Conservation (phyloP, 2,888 invertebrate species). For the Augochlorella aurata region DNA sequence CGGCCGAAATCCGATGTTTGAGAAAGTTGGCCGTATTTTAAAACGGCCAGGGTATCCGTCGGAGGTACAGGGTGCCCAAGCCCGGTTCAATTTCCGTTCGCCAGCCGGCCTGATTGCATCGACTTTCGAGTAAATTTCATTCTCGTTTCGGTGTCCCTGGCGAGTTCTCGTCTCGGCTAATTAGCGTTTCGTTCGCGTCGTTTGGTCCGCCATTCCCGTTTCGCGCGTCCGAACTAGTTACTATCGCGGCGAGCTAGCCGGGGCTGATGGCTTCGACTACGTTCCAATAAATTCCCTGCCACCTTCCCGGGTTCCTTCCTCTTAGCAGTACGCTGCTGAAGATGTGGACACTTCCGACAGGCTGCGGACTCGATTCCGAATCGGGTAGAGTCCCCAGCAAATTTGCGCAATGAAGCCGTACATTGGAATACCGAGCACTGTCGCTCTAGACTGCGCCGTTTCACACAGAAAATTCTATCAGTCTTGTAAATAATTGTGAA, state of each 20-base stretch:
- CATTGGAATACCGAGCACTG: too few relatives aligned
- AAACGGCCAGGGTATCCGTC: not conserved
- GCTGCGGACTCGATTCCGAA: not conserved
- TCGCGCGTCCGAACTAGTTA: not conserved
- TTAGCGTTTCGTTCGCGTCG: slow-evolving; percentile 39
- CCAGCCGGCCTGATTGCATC: not conserved
- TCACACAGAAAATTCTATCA: too few relatives aligned
- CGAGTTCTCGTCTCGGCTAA: slow-evolving; percentile 28
- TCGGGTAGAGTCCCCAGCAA: not conserved
- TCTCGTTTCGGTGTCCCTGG: slow-evolving; percentile 35
- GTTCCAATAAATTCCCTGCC: slow-evolving; percentile 1
- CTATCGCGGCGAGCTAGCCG: not conserved
- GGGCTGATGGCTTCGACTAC: not conserved
- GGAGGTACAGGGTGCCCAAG: too few relatives aligned
- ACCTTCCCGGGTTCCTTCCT: not conserved
- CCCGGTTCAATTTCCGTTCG: slow-evolving; percentile 19
- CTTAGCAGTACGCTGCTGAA: not conserved
- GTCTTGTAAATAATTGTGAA: too few relatives aligned
- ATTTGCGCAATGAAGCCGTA: not conserved
- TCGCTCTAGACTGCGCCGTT: too few relatives aligned
- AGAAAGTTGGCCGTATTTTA: not conserved
- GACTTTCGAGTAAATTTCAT: slow-evolving; percentile 38
- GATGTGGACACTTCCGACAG: not conserved
- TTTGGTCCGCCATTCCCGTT: slow-evolving; percentile 10
- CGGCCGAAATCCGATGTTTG: not conserved